phyloP scores from a whole-genome alignment of 2,888 invertebrate species.

The Lutraria lutraria region DNA sequence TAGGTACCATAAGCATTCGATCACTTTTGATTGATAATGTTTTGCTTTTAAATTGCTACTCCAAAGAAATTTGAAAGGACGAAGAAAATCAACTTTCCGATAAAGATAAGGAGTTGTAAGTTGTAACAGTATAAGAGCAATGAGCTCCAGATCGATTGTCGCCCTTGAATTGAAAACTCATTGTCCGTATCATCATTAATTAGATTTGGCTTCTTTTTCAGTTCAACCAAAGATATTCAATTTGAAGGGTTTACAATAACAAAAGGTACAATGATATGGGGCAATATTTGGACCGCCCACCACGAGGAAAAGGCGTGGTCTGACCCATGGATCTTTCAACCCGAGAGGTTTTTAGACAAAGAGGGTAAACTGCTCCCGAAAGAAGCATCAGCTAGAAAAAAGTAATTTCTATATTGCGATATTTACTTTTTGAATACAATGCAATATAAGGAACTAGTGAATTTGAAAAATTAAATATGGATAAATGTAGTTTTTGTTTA shows the following conservation, averaged over 20 bases:
- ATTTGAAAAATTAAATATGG: not conserved
- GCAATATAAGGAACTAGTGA: not conserved
- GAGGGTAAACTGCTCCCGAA: conserved; percentile 52
- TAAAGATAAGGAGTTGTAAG: too few relatives aligned
- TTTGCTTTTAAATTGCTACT: too few relatives aligned
- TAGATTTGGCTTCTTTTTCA: conserved; percentile 3
- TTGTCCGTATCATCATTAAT: too few relatives aligned
- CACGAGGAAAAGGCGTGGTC: conserved; percentile 53
- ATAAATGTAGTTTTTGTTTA: not conserved
- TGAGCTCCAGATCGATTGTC: not conserved
- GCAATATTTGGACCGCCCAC: conserved; percentile 64
- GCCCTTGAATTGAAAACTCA: not conserved
- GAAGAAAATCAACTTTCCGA: too few relatives aligned
- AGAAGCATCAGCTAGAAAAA: conserved; percentile 30
- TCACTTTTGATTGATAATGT: too few relatives aligned
- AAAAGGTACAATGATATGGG: conserved; percentile 56
- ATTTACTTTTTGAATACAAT: not conserved
- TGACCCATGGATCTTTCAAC: conserved; percentile 60
- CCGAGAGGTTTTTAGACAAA: conserved; percentile 60
- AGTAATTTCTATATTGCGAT: not conserved
- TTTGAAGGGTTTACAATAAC: conserved; percentile 62
- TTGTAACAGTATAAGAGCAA: too few relatives aligned
- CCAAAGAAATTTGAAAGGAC: too few relatives aligned
- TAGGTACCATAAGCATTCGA: too few relatives aligned
- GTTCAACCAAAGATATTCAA: conserved; percentile 55